These are phyloP conservation scores for Puma concolor DNA, from an alignment of 2,113 vertebrate species.

Conservation along the genomic window DNA sequence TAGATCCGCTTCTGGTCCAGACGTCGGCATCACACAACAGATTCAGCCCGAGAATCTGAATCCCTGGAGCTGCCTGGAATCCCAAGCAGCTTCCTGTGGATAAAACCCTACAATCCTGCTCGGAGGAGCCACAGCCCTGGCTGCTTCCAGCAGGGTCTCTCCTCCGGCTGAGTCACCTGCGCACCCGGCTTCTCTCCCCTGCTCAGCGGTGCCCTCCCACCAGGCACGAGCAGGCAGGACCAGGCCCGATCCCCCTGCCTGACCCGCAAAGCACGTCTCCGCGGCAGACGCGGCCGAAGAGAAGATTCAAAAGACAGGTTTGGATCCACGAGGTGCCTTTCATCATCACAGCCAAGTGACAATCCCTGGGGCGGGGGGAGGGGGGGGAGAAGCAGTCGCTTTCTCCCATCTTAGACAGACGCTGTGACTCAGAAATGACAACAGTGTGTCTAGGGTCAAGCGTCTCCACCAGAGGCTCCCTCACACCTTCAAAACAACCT, in stretches of 20 bases:
- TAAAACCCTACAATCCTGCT: background rate
- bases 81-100: background rate
- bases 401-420: background rate
- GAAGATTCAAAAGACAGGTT: background rate
- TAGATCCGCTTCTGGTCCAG: background rate
- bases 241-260: background rate
- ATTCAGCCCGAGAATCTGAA: too few species aligned
- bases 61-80: background rate
- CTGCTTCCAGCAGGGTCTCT: background rate
- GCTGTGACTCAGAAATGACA: slow-evolving; percentile 13
- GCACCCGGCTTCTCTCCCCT: background rate
- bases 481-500: background rate
- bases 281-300: background rate
- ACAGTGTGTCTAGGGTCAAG: background rate
- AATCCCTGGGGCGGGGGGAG: accelerated
- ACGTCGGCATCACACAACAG: background rate
- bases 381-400: accelerated
- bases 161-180: background rate
- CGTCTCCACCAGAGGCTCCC: background rate
- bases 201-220: background rate
- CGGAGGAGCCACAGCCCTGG: background rate
- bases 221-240: background rate
- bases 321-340: background rate
- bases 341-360: background rate
- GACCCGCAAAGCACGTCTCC: background rate